These are phyloP conservation scores for Petromus typicus DNA, from an alignment of 2,113 vertebrate genomes.

Conservation along the genomic window DNA sequence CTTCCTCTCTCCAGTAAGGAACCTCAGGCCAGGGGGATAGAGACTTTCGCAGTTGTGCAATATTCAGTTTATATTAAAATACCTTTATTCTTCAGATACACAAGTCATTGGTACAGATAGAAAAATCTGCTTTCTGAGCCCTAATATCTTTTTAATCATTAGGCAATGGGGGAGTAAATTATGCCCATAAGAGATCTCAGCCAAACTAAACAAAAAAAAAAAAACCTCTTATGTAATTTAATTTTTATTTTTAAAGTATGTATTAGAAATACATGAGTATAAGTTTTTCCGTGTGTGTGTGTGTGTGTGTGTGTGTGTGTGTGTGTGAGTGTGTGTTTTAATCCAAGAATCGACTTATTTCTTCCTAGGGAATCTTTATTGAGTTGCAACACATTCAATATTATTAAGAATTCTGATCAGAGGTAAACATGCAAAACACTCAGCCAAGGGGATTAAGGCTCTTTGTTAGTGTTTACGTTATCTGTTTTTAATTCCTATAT, in stretches of 20 bases:
- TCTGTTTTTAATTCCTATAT: slow-evolving; percentile 84
- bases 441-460: slow-evolving; percentile 79
- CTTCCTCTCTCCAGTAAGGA: slow-evolving; percentile 1
- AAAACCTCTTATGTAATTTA: background rate
- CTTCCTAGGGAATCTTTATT: slow-evolving; percentile 50
- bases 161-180: background rate
- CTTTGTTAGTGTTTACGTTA: slow-evolving; percentile 85
- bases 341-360: slow-evolving; percentile 66
- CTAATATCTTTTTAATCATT: background rate
- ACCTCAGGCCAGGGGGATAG: slow-evolving; percentile 6
- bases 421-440: slow-evolving; percentile 82
- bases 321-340: background rate
- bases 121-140: slow-evolving; percentile 38
- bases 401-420: slow-evolving; percentile 79
- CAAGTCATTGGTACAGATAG: background rate
- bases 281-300: slow-evolving; percentile 45
- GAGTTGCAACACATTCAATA: slow-evolving; percentile 69
- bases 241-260: background rate
- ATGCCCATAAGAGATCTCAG: background rate
- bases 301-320: background rate
- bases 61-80: slow-evolving; percentile 20
- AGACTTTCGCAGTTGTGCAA: background rate
- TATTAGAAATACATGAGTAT: background rate
- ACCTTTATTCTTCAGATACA: background rate
- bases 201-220: background rate